These are phyloP conservation scores for Ephydatia muelleri DNA, from an alignment of 37 sponge, comb jelly and placozoan genomes.

Conservation along the genomic window DNA sequence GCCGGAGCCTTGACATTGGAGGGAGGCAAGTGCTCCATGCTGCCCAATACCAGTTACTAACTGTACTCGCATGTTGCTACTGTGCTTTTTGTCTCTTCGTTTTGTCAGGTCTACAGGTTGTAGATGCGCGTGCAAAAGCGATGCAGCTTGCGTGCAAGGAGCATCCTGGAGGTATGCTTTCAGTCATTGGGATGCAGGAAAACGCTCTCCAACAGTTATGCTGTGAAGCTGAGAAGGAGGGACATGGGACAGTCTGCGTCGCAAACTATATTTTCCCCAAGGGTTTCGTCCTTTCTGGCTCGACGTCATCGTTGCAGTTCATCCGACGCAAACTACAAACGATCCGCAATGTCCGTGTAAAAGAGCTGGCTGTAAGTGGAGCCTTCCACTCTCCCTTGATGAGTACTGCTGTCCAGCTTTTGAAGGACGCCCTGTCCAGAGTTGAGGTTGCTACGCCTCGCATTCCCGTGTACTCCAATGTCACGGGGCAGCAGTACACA, in stretches of 20 bases:
- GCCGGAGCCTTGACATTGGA: slow-evolving; percentile 74
- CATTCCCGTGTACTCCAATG: slow-evolving; percentile 84
- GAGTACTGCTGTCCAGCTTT: slow-evolving; percentile 53
- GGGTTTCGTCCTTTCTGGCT: slow-evolving; percentile 66
- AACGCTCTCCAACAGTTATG: slow-evolving; percentile 23
- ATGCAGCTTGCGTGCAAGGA: slow-evolving; percentile 81
- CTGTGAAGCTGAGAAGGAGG: neutral
- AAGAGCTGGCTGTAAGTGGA: slow-evolving; percentile 75
- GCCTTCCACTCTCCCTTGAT: slow-evolving; percentile 90
- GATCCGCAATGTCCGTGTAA: slow-evolving; percentile 19
- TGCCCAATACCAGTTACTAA: neutral
- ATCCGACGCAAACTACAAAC: neutral
- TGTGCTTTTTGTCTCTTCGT: too few species aligned
- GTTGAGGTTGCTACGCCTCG: slow-evolving; percentile 41
- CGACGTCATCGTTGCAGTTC: slow-evolving; percentile 10
- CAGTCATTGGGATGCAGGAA: slow-evolving; percentile 69
- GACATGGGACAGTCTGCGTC: slow-evolving; percentile 33
- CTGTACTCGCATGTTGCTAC: neutral
- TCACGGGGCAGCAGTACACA: slow-evolving; percentile 67
- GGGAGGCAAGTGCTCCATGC: slow-evolving; percentile 54
- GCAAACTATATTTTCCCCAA: slow-evolving; percentile 69
- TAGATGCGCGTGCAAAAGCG: slow-evolving; percentile 66
- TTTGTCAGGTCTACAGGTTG: slow-evolving; percentile 57
- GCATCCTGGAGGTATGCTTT: slow-evolving; percentile 46
- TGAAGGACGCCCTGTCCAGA: slow-evolving; percentile 31